Percentiles rank a stretch among this genome's conserved stretches.
Evolutionary conservation across 1,140 invertebrate species (phyloP).

Genomic region (Microvelia longipes): DNA sequence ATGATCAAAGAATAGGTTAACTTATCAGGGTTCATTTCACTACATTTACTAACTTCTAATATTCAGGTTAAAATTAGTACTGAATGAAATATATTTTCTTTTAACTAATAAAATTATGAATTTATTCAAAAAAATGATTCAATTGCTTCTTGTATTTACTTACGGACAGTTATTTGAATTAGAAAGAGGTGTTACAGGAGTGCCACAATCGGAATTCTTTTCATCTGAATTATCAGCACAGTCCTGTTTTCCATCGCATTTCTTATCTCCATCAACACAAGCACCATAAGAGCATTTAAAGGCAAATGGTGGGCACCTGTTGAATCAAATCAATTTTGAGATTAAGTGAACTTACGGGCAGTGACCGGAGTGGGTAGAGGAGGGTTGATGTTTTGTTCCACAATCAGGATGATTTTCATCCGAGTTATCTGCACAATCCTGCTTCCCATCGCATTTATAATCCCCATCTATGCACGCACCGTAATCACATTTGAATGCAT

Average conservation of each 20-base stretch:
- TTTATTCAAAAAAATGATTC: no score
- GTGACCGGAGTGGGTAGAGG: no score
- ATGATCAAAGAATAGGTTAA: background rate
- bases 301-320: conserved; percentile 30
- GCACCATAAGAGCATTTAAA: conserved; percentile 44
- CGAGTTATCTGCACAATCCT: conserved; percentile 48
- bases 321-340: conserved; percentile 3
- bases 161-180: background rate
- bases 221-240: conserved; percentile 51
- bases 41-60: background rate
- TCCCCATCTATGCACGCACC: conserved; percentile 42
- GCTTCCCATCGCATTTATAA: conserved; percentile 36
- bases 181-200: background rate
- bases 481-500: conserved; percentile 40
- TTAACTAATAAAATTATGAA: no score
- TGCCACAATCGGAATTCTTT: background rate
- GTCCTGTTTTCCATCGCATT: conserved; percentile 41
- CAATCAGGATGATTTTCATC: conserved; percentile 31
- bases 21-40: background rate
- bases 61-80: background rate
- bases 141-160: no score
- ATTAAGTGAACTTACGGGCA: background rate
- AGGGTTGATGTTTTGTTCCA: no score
- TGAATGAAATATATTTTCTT: background rate
- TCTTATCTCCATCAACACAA: conserved; percentile 36